A percentile compares a stretch with the other conserved stretches of the same genome.
These are phyloP conservation scores for Sebastes iracundus DNA, from an alignment of 2,797 vertebrate species.

Conservation along the genomic window DNA sequence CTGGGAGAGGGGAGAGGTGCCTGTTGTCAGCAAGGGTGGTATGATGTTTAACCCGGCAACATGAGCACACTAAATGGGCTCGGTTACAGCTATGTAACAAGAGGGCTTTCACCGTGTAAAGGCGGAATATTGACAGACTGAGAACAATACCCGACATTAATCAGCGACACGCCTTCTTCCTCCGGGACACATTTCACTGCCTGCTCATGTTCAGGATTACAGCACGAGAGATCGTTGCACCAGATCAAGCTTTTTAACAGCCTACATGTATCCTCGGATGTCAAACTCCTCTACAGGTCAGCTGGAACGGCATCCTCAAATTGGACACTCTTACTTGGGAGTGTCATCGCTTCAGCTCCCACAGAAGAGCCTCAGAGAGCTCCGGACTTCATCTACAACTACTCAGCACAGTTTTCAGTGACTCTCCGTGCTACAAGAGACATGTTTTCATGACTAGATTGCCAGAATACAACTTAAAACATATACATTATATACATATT, in stretches of 20 bases:
- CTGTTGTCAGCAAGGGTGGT: slow-evolving; percentile 21
- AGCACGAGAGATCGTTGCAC: slow-evolving; percentile 21
- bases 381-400: background rate
- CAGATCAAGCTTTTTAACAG: background rate
- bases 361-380: background rate
- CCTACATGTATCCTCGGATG: background rate
- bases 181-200: slow-evolving; percentile 19
- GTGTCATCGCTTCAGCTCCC: background rate
- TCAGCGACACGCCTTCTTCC: slow-evolving; percentile 11
- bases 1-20: background rate
- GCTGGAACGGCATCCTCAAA: background rate
- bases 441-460: background rate
- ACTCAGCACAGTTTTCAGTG: background rate
- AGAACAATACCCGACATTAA: slow-evolving; percentile 20
- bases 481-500: background rate
- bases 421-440: background rate
- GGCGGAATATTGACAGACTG: slow-evolving; percentile 10
- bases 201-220: slow-evolving; percentile 36
- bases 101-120: slow-evolving; percentile 8
- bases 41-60: slow-evolving; percentile 17
- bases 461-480: background rate
- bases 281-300: background rate
- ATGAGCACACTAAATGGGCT: slow-evolving; percentile 27
- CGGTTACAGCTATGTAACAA: slow-evolving; percentile 24
- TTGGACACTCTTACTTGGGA: background rate